A percentile compares a stretch with the other conserved stretches of the same genome.
phyloP scores from a whole-genome alignment of 2,888 invertebrate genomes.

The Beris chalybata region DNA sequence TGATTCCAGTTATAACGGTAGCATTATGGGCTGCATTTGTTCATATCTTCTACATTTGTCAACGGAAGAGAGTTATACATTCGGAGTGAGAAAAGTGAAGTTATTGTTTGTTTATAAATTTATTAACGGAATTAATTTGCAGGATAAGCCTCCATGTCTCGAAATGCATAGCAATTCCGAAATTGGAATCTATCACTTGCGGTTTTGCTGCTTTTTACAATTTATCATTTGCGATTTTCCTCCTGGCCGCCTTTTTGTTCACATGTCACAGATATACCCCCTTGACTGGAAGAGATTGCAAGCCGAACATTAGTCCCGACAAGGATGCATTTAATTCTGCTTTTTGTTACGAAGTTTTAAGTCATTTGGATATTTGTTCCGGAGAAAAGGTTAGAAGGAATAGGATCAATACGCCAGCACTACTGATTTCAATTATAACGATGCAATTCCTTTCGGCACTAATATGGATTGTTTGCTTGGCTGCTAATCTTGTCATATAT shows the following conservation, averaged over 20 bases:
- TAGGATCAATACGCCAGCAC: neutral
- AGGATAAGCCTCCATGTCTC: neutral
- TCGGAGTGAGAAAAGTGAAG: neutral
- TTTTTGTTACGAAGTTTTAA: neutral
- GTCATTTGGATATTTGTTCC: neutral
- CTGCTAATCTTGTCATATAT: neutral
- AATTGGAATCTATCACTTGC: neutral
- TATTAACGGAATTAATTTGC: neutral
- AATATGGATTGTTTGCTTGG: neutral
- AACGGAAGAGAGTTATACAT: neutral
- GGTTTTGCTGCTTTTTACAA: neutral
- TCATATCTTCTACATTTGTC: neutral
- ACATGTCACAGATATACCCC: neutral
- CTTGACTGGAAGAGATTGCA: neutral
- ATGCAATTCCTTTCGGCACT: neutral
- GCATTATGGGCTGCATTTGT: neutral
- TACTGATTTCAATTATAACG: neutral
- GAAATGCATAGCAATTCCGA: neutral
- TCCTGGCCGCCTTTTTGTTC: neutral
- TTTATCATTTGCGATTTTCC: neutral
- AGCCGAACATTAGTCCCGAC: neutral
- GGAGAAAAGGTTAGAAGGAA: neutral
- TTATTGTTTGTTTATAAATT: neutral
- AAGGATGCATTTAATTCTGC: neutral
- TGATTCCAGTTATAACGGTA: neutral